These are phyloP conservation scores for Iphiclides podalirius DNA, from an alignment of 2,888 invertebrate species.

Conservation along the genomic window DNA sequence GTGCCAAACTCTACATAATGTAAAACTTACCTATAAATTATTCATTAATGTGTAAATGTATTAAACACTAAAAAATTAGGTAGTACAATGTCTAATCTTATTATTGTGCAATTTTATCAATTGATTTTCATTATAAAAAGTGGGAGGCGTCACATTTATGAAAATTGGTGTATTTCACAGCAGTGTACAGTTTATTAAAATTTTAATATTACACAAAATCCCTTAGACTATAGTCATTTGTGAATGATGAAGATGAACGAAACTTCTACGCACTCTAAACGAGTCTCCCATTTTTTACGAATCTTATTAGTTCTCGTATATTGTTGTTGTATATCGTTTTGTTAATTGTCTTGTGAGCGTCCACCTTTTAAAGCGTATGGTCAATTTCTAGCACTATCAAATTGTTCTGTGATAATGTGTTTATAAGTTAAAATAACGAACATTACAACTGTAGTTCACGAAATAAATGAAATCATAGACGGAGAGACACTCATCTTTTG, in stretches of 20 bases:
- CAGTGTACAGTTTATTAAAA: too few relatives aligned
- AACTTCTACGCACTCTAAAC: too few relatives aligned
- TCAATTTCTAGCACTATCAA: conserved; percentile 78
- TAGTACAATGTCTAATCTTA: conserved; percentile 29
- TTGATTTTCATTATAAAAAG: conserved; percentile 21
- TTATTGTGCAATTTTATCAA: conserved; percentile 24
- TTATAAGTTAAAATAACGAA: conserved; percentile 61
- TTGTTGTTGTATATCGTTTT: conserved; percentile 23
- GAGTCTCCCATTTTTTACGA: conserved; percentile 24
- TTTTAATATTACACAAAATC: too few relatives aligned
- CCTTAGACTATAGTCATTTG: too few relatives aligned
- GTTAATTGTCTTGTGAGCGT: conserved; percentile 42
- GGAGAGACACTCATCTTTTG: conserved; percentile 5
- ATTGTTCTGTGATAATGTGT: conserved; percentile 77
- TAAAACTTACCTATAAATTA: conserved; percentile 22
- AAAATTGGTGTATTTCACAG: too few relatives aligned
- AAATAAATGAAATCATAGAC: conserved; percentile 17
- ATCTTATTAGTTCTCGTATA: conserved; percentile 20
- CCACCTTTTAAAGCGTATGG: conserved; percentile 64
- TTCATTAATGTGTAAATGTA: conserved; percentile 30
- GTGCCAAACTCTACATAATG: conserved; percentile 32
- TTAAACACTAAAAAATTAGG: conserved; percentile 29
- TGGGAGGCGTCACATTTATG: conserved; percentile 26
- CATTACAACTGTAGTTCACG: conserved; percentile 29
- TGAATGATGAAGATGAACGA: too few relatives aligned